A percentile compares a stretch with the other conserved stretches of the same genome.
Conservation (phyloP, 2,797 vertebrate species). For the Gallinago nigripennis region DNA sequence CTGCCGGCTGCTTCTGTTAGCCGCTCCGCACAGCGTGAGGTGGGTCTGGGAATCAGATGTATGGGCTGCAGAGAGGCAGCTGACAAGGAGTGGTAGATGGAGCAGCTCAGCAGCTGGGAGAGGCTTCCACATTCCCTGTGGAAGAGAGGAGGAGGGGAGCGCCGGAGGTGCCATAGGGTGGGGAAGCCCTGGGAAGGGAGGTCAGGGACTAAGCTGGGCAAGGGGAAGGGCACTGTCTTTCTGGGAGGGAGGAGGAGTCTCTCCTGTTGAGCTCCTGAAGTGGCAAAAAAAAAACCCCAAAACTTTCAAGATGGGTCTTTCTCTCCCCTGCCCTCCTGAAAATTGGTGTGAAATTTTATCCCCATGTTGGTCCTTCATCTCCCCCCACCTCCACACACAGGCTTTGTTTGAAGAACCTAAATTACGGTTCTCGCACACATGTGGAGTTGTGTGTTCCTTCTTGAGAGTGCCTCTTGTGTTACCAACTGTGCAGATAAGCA, state of each 20-base stretch:
- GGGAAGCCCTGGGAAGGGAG: background rate
- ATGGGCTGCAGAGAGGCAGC: constrained; percentile 28
- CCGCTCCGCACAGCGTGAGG: constrained; percentile 34
- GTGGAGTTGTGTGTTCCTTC: background rate
- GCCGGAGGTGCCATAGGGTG: fast-evolving
- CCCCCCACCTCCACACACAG: fast-evolving
- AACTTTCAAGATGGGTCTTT: background rate
- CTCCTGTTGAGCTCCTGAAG: background rate
- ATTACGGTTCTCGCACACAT: fast-evolving
- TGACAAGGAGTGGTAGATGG: constrained; percentile 26
- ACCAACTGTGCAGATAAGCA: background rate
- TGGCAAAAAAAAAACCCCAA: too few relatives aligned
- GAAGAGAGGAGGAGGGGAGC: background rate
- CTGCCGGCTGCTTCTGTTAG: constrained; percentile 60
- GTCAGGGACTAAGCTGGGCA: background rate
- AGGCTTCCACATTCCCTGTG: background rate
- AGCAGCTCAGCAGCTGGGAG: constrained; percentile 53
- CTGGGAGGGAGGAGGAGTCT: background rate
- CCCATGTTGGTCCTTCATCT: background rate
- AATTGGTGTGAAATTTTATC: background rate
- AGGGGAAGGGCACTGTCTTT: background rate
- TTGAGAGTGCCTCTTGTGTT: background rate
- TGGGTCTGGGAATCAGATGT: constrained; percentile 38
- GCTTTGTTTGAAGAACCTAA: background rate
- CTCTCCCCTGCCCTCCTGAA: background rate